Evolutionary conservation across 2,888 invertebrate genomes (phyloP).

Genomic region (Amorpha juglandis): DNA sequence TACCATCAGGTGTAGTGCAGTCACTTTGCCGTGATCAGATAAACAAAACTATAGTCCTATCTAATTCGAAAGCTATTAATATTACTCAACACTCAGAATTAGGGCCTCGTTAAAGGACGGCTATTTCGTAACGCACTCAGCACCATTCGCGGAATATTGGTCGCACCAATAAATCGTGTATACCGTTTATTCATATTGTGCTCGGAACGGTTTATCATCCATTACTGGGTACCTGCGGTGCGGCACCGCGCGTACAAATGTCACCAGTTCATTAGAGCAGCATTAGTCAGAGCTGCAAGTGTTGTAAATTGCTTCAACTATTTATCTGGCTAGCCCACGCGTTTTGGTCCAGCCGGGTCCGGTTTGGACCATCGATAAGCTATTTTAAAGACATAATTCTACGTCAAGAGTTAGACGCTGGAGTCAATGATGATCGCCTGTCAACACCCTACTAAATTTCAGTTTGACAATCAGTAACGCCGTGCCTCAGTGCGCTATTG

Average conservation of each 20-base stretch:
- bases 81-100: slow-evolving; percentile 2
- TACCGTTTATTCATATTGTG: slow-evolving; percentile 26
- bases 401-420: no score
- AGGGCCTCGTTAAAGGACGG: slow-evolving; percentile 15
- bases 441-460: no score
- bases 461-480: no score
- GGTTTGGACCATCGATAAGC: slow-evolving; percentile 27
- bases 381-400: neutral
- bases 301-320: slow-evolving; percentile 66
- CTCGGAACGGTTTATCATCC: slow-evolving; percentile 23
- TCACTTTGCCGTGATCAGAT: no score
- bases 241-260: slow-evolving; percentile 49
- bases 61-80: slow-evolving; percentile 12
- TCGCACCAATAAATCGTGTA: slow-evolving; percentile 23
- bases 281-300: slow-evolving; percentile 67
- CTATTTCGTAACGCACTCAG: slow-evolving; percentile 17
- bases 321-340: slow-evolving; percentile 71
- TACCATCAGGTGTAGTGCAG: no score
- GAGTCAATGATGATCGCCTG: no score
- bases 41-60: neutral
- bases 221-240: slow-evolving; percentile 31
- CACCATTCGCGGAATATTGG: slow-evolving; percentile 16
- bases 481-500: no score
- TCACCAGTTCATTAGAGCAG: slow-evolving; percentile 74
- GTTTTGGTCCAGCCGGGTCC: slow-evolving; percentile 35